Conservation (phyloP, 2,888 invertebrate species). For the Agrenia bidenticulata region DNA sequence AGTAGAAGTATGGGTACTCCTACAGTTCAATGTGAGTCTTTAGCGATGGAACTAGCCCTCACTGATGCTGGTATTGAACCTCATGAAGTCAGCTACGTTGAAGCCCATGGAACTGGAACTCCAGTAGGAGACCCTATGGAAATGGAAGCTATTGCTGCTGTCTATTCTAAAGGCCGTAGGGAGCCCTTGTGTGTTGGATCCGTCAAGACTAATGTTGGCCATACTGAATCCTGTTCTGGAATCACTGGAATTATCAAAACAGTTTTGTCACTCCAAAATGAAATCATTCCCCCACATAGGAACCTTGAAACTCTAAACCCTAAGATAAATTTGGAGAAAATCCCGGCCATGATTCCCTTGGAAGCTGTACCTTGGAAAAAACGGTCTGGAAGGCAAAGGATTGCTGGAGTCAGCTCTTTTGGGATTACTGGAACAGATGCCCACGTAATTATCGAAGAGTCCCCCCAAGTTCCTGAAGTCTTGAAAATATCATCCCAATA, state of each 20-base stretch:
- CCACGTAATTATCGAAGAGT: slow-evolving; percentile 14
- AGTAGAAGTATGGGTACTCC: slow-evolving; percentile 26
- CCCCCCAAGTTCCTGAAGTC: background rate
- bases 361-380: background rate
- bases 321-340: background rate
- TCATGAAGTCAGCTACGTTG: slow-evolving; percentile 69
- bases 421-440: slow-evolving; percentile 14
- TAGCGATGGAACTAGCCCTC: slow-evolving; percentile 22
- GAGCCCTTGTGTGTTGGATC: background rate
- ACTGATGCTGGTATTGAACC: slow-evolving; percentile 73
- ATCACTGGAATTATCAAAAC: slow-evolving; percentile 10
- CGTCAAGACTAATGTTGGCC: slow-evolving; percentile 8
- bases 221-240: slow-evolving; percentile 9
- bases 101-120: slow-evolving; percentile 33
- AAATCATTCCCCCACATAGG: background rate
- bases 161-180: background rate
- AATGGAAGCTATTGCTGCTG: slow-evolving; percentile 21
- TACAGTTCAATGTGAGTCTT: slow-evolving; percentile 20
- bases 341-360: slow-evolving; percentile 1
- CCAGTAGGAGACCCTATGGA: slow-evolving; percentile 31
- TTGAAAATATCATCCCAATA: too few species aligned
- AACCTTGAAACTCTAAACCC: slow-evolving; percentile 4
- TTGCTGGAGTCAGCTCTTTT: slow-evolving; percentile 12
- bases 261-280: background rate
- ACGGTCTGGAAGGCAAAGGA: background rate